Evolutionary conservation across 2,888 invertebrate genomes (phyloP).

Genomic region (Dynastes tityus): DNA sequence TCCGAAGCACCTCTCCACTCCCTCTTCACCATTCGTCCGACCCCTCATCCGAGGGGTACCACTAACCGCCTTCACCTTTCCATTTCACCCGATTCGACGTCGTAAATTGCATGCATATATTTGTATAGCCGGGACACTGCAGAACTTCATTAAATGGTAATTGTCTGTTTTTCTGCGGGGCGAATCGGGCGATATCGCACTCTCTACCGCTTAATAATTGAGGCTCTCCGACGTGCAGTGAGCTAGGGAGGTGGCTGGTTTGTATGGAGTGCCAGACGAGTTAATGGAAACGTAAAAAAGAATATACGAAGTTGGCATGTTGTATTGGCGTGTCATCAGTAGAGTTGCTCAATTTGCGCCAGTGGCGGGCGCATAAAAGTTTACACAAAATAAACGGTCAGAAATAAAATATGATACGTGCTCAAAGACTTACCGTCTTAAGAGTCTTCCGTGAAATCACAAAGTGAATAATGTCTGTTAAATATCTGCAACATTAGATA

Average conservation of each 20-base stretch:
- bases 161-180: constrained; percentile 16
- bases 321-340: too few species aligned
- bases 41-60: background rate
- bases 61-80: constrained; percentile 7
- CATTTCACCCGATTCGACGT: constrained; percentile 8
- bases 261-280: too few species aligned
- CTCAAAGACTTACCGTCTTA: too few species aligned
- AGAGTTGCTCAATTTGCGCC: too few species aligned
- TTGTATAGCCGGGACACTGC: constrained; percentile 28
- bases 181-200: constrained; percentile 3
- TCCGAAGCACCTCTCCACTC: constrained; percentile 1
- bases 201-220: constrained; percentile 18
- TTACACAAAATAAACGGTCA: too few species aligned
- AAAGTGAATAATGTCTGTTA: too few species aligned
- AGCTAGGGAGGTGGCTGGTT: background rate
- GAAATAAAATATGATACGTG: too few species aligned
- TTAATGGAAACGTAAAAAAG: too few species aligned
- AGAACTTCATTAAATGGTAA: constrained; percentile 43
- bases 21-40: background rate
- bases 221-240: background rate
- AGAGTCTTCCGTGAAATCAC: too few species aligned
- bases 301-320: too few species aligned
- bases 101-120: constrained; percentile 44
- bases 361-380: too few species aligned
- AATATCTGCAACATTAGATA: too few species aligned